phyloP scores from a whole-genome alignment of 1,140 invertebrate genomes.

The Centruroides sculpturatus region DNA sequence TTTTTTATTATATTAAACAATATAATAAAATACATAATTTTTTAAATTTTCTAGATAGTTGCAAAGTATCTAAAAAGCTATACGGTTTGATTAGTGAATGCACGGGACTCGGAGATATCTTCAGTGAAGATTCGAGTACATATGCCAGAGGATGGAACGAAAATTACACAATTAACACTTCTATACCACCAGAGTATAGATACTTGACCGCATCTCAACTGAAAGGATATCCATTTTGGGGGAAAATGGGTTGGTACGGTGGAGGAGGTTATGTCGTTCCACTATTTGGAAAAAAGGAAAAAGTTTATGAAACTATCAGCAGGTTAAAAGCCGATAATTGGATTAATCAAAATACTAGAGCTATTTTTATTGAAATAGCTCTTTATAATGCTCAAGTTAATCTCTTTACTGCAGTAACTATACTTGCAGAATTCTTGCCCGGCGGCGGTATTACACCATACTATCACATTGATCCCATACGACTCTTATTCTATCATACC shows the following conservation, averaged over 20 bases:
- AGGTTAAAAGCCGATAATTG: conserved; percentile 29
- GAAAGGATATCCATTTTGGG: conserved; percentile 31
- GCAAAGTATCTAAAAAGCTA: conserved; percentile 22
- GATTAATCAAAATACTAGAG: conserved; percentile 38
- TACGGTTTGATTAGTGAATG: conserved; percentile 24
- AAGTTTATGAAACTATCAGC: conserved; percentile 25
- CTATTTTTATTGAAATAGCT: conserved; percentile 39
- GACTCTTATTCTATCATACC: conserved; percentile 24
- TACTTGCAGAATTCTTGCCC: conserved; percentile 35
- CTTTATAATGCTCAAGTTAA: conserved; percentile 39
- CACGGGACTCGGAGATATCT: conserved; percentile 21
- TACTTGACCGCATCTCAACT: conserved; percentile 23
- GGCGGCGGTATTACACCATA: conserved; percentile 33
- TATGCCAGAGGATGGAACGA: conserved; percentile 2
- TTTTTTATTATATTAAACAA: neutral
- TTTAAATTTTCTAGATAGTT: conserved; percentile 19
- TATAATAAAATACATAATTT: neutral
- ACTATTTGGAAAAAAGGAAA: conserved; percentile 26
- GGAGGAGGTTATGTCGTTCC: conserved; percentile 39
- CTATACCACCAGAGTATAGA: conserved; percentile 16
- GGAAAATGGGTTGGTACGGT: conserved; percentile 30
- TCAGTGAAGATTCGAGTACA: conserved; percentile 23
- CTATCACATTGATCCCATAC: conserved; percentile 33
- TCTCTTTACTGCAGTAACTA: conserved; percentile 33
- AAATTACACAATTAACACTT: conserved; percentile 2